These are phyloP conservation scores for Hofmannophila pseudospretella DNA, from an alignment of 2,888 invertebrate genomes.

Conservation along the genomic window DNA sequence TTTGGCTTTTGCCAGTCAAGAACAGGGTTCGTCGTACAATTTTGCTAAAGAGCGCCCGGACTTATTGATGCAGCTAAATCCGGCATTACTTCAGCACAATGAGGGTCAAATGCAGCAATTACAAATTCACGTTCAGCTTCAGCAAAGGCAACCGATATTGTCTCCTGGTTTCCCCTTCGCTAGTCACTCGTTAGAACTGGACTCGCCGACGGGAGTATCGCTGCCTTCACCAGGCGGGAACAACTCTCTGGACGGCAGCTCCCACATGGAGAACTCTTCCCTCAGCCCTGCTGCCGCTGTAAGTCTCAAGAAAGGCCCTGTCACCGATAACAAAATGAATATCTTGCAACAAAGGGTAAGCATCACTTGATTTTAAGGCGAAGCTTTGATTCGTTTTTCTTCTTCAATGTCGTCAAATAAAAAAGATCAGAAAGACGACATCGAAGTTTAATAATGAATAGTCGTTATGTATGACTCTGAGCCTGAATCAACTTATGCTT, in stretches of 20 bases:
- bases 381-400: constrained; percentile 67
- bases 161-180: constrained; percentile 80
- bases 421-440: constrained; percentile 37
- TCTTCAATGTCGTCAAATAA: constrained; percentile 46
- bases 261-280: constrained; percentile 77
- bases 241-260: constrained; percentile 82
- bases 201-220: constrained; percentile 86
- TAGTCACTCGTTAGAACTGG: constrained; percentile 83
- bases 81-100: constrained; percentile 70
- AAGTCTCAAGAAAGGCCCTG: constrained; percentile 81
- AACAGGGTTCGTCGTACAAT: constrained; percentile 77
- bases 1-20: constrained; percentile 66
- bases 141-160: constrained; percentile 80
- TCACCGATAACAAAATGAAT: constrained; percentile 79
- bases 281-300: constrained; percentile 83
- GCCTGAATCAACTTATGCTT: constrained; percentile 78
- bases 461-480: constrained; percentile 60
- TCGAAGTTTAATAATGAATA: constrained; percentile 43
- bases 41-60: constrained; percentile 80
- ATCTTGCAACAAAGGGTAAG: constrained; percentile 94
- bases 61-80: constrained; percentile 77
- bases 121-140: constrained; percentile 84
- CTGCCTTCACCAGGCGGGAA: constrained; percentile 88
- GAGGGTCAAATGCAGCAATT: constrained; percentile 81
- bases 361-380: constrained; percentile 79